Percentiles rank a stretch among this genome's conserved stretches.
phyloP scores from a whole-genome alignment of 1,140 invertebrate genomes.

The Frieseomelitta varia region DNA sequence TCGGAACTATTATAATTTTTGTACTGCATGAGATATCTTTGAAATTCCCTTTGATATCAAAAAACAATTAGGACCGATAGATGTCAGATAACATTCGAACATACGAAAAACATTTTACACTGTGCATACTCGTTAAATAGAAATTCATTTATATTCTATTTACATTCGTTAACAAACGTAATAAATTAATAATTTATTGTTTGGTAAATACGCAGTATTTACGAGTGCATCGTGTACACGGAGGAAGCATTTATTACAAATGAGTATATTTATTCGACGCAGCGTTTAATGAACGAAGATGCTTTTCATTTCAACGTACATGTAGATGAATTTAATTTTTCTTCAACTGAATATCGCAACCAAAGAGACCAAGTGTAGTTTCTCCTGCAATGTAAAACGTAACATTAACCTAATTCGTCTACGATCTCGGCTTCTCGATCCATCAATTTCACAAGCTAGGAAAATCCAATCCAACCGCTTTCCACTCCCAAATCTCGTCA shows the following conservation, averaged over 20 bases:
- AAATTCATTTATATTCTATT: background rate
- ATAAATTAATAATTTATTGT: slow-evolving; percentile 3
- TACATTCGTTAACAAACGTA: background rate
- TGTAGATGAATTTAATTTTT: too few species aligned
- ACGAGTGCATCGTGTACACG: too few species aligned
- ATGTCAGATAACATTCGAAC: background rate
- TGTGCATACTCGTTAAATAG: background rate
- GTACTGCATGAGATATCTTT: too few species aligned
- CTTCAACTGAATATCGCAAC: too few species aligned
- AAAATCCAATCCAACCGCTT: background rate
- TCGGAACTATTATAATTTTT: too few species aligned
- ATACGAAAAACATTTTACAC: background rate
- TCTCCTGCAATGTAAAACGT: too few species aligned
- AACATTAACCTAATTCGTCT: too few species aligned
- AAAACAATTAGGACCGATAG: too few species aligned
- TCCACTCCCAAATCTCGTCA: background rate
- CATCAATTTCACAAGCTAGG: background rate
- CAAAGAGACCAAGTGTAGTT: too few species aligned
- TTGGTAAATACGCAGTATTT: background rate
- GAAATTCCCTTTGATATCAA: too few species aligned
- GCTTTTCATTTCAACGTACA: background rate
- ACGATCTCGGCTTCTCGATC: too few species aligned
- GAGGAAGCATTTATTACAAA: background rate
- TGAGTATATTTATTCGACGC: background rate
- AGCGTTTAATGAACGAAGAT: background rate